Evolutionary conservation across 1,140 invertebrate species (phyloP), one percentile per base, ranked within the genome.

Genomic region (Cardiocondyla obscurior): DNA sequence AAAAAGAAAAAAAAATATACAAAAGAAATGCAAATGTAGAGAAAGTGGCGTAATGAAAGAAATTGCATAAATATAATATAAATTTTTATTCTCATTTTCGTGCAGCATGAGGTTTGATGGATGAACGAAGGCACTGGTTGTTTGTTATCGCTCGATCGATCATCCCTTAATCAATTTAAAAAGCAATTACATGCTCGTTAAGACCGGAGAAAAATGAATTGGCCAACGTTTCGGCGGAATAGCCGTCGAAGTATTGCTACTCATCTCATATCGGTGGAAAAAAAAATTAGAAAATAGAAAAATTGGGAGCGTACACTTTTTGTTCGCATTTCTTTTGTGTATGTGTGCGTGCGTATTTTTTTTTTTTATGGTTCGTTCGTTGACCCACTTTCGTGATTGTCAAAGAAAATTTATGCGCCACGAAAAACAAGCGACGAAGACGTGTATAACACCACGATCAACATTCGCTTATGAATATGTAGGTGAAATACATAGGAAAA

Each of bases 131-230:
- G 36, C 1, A 19, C 30, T 30, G 16, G 3, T 53, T 60, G 73
- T 84, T 84, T 30, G 73, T 53, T 42, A 53, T 60, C 82, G 22
- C 46, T 67, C 53, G 82, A 87, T 83, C 82, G 82, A 88, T 88
- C 85, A 83, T 51, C 62, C 83, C 79, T 84, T 87, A 88, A 88
- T 88, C 85, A 87, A 88, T 88, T 88, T 84, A 88, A 88, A 87
- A 88, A 84, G 86, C 85, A 88, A 88, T 87, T 87, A 87, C 85
- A 84, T 55, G 82, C 74, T 88, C 76, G 86, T 87, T 87, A 84
- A 84, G 82, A 57, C 28, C 44, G 2, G 58, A 42, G 46, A 84
- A 64, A 79, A 87, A 87, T 83, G 72, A 76, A 83, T 79, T 44
- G 85, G 46, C 25, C 53, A 46, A 16, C 72, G 36, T 79, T 64